Conservation (phyloP, 2,113 vertebrate genomes). For the Eublepharis macularius region DNA sequence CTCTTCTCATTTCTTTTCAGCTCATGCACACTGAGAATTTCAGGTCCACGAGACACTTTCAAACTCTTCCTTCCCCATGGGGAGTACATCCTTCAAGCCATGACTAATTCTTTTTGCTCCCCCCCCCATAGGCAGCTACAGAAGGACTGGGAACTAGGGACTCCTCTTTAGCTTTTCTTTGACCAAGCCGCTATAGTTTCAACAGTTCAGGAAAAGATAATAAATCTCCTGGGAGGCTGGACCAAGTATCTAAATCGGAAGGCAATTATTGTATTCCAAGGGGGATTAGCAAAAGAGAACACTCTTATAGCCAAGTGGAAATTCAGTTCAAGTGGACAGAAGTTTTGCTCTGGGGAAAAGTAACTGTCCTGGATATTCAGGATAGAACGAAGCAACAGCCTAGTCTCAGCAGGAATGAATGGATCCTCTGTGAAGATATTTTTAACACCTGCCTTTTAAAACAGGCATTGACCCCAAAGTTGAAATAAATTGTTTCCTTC, state of each 20-base stretch:
- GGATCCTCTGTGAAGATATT: background rate
- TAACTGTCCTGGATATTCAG: background rate
- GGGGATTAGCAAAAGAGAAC: constrained; percentile 8
- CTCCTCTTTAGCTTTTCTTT: background rate
- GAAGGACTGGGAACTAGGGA: background rate
- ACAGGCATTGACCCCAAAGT: background rate
- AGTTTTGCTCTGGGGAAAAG: background rate
- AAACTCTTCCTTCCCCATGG: background rate
- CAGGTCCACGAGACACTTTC: background rate
- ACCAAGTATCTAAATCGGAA: constrained; percentile 16
- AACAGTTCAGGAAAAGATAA: constrained; percentile 16
- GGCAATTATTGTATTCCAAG: constrained; percentile 18
- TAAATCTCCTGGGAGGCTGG: constrained; percentile 2
- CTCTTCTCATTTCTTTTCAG: background rate
- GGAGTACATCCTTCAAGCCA: background rate
- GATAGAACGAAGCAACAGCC: background rate
- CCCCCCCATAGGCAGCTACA: background rate
- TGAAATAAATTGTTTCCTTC: background rate
- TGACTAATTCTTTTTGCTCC: background rate
- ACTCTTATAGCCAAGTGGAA: background rate
- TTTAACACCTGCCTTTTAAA: background rate
- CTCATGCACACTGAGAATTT: background rate
- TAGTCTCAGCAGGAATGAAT: background rate
- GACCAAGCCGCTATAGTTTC: background rate
- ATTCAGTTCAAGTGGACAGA: background rate